Conservation (phyloP, 2,113 vertebrate species). For the Paramisgurnus dabryanus region DNA sequence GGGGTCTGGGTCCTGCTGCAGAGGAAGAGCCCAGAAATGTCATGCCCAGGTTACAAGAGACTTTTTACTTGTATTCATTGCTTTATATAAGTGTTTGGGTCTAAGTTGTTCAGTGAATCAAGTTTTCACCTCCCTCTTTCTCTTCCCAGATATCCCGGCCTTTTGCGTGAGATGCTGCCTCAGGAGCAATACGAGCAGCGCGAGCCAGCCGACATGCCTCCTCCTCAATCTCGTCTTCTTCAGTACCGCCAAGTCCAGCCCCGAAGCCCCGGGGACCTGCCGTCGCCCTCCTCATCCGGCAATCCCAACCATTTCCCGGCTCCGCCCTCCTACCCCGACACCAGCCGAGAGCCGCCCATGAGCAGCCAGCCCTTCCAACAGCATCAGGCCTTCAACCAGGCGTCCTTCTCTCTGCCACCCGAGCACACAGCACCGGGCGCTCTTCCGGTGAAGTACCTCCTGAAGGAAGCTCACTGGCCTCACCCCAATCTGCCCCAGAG, state of each 20-base stretch:
- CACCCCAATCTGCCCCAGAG: slow-evolving; percentile 87
- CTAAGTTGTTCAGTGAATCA: no score
- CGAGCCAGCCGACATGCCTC: slow-evolving; percentile 90
- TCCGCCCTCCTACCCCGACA: slow-evolving; percentile 79
- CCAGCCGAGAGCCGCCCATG: slow-evolving; percentile 77
- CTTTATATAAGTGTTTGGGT: background rate
- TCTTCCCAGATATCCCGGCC: slow-evolving; percentile 85
- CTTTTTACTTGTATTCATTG: background rate
- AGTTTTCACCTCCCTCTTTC: background rate
- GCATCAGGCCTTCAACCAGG: slow-evolving; percentile 80
- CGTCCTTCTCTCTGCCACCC: slow-evolving; percentile 84
- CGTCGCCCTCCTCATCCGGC: slow-evolving; percentile 65
- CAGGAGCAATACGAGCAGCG: slow-evolving; percentile 85
- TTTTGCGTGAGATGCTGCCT: slow-evolving; percentile 88
- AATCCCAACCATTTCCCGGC: slow-evolving; percentile 52
- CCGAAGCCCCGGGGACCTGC: slow-evolving; percentile 83
- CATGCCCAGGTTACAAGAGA: slow-evolving; percentile 81
- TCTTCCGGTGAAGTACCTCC: slow-evolving; percentile 91
- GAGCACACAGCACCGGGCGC: slow-evolving; percentile 76
- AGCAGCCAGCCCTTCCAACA: slow-evolving; percentile 80
- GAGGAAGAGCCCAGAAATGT: slow-evolving; percentile 85
- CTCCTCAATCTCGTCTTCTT: slow-evolving; percentile 94
- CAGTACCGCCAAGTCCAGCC: slow-evolving; percentile 93
- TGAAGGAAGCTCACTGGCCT: slow-evolving; percentile 92
- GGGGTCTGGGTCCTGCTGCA: slow-evolving; percentile 83